Conservation (phyloP, 2,888 invertebrate species). For the Tineola bisselliella region DNA sequence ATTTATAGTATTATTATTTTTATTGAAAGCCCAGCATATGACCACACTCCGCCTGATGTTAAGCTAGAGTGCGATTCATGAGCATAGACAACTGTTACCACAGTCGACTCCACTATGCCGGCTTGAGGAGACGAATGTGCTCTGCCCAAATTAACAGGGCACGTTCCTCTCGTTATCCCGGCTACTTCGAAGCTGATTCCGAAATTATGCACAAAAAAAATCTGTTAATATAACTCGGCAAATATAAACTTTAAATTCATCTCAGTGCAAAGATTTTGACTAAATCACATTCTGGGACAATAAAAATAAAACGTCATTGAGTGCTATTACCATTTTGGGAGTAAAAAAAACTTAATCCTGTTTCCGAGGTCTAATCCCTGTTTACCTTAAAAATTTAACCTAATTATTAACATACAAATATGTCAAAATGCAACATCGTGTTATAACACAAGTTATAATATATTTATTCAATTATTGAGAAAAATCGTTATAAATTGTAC, state of each 20-base stretch:
- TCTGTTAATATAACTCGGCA: not conserved
- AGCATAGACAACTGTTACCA: not conserved
- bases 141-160: too few species aligned
- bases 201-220: not conserved
- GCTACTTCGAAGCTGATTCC: too few species aligned
- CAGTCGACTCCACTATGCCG: not conserved
- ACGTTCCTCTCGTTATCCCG: too few species aligned
- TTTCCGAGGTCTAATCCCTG: not conserved
- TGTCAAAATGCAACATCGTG: too few species aligned
- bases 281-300: not conserved
- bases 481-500: too few species aligned
- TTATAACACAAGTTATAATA: too few species aligned
- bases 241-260: not conserved
- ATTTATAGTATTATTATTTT: not conserved
- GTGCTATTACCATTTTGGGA: constrained; percentile 1
- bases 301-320: constrained; percentile 6
- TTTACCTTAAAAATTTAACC: not conserved
- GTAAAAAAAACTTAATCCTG: not conserved
- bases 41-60: too few species aligned
- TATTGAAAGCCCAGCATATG: not conserved
- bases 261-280: not conserved
- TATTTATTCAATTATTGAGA: too few species aligned
- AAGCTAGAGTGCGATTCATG: not conserved
- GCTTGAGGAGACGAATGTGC: too few species aligned
- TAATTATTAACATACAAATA: too few species aligned